Conservation (phyloP, 1,140 invertebrate species). For the Drosophila nigromelanica region DNA sequence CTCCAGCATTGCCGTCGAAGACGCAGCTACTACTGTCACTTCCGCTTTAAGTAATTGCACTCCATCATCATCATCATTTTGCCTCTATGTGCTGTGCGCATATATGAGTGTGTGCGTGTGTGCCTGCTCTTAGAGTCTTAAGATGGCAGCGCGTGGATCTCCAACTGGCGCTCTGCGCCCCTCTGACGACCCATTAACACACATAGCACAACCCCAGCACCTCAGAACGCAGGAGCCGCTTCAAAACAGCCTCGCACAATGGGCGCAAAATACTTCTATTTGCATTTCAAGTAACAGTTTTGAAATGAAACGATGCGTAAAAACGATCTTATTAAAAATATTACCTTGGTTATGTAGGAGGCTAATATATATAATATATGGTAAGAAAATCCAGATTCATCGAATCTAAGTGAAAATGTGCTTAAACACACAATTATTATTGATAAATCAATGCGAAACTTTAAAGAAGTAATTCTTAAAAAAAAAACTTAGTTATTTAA, state of each 20-base stretch:
- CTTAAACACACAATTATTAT: too few species aligned
- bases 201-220: conserved; percentile 26
- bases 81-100: conserved; percentile 7
- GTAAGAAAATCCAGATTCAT: too few species aligned
- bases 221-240: conserved; percentile 8
- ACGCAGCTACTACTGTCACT: conserved; percentile 48
- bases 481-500: too few species aligned
- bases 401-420: too few species aligned
- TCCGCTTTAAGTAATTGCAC: conserved; percentile 73
- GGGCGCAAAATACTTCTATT: conserved; percentile 2
- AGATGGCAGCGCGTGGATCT: conserved; percentile 12
- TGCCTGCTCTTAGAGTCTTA: conserved; percentile 27
- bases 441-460: too few species aligned
- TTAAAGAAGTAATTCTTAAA: too few species aligned
- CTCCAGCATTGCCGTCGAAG: conserved; percentile 15
- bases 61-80: conserved; percentile 58
- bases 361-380: too few species aligned
- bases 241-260: conserved; percentile 27
- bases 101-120: conserved; percentile 25
- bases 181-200: conserved; percentile 41
- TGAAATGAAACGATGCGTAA: too few species aligned
- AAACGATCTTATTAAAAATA: too few species aligned
- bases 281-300: neutral
- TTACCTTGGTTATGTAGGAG: too few species aligned
- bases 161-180: neutral